Percentiles rank a stretch among this genome's conserved stretches.
Conservation (phyloP, 2,888 invertebrate genomes). For the Agrochola litura region DNA sequence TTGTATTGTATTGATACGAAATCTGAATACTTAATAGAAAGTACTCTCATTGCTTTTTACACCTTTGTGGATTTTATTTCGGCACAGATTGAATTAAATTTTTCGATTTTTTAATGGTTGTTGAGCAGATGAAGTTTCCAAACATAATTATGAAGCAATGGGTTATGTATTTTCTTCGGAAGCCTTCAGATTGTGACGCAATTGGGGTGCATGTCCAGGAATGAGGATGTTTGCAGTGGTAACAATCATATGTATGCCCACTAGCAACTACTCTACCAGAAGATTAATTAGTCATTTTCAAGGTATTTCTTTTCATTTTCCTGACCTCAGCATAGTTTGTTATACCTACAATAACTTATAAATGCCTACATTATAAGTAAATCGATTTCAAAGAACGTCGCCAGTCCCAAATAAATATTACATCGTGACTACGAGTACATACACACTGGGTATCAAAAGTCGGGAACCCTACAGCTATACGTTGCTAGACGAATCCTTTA, state of each 20-base stretch:
- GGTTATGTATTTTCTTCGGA: not conserved
- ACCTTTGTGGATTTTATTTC: not conserved
- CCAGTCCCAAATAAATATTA: slow-evolving; percentile 18
- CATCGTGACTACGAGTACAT: not conserved
- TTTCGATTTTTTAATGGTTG: not conserved
- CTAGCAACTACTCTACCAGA: not conserved
- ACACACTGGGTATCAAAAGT: slow-evolving; percentile 7
- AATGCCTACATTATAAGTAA: not conserved
- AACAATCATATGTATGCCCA: not conserved
- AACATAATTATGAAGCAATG: not conserved
- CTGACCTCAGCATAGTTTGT: not conserved
- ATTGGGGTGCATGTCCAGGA: not conserved
- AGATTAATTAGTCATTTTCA: not conserved
- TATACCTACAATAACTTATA: not conserved
- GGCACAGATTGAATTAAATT: not conserved
- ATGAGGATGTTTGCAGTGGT: not conserved
- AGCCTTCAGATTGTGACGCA: not conserved
- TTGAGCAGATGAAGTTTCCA: not conserved
- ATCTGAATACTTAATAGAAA: slow-evolving; percentile 1
- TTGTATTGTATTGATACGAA: not conserved
- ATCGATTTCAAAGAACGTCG: not conserved
- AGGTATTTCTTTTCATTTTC: not conserved
- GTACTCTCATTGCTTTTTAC: not conserved
- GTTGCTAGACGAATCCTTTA: not conserved
- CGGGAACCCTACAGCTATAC: not conserved